These are phyloP conservation scores for Clistopyga incitator DNA, from an alignment of 2,888 invertebrate species.

Conservation along the genomic window DNA sequence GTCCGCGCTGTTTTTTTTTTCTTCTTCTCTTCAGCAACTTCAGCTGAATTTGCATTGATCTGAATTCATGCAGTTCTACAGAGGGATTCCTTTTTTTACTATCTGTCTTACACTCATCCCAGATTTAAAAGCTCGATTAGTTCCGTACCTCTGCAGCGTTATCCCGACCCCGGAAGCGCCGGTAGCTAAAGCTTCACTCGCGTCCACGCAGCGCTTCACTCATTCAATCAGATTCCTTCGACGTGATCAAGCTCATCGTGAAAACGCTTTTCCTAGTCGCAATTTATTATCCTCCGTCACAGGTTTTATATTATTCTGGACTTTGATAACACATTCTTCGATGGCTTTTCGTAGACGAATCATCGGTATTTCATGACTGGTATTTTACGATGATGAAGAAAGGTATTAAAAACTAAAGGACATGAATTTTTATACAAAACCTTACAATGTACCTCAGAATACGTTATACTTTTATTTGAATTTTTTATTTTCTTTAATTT, in stretches of 20 bases:
- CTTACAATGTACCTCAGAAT: too few relatives aligned
- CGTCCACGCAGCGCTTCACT: not conserved
- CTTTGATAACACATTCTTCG: not conserved
- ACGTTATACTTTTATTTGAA: not conserved
- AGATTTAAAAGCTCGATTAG: constrained; percentile 23
- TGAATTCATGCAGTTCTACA: not conserved
- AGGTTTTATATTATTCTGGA: not conserved
- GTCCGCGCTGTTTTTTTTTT: constrained; percentile 1
- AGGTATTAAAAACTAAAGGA: too few relatives aligned
- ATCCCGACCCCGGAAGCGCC: not conserved
- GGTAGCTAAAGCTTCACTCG: not conserved
- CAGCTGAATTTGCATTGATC: constrained; percentile 51
- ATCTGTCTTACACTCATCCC: not conserved
- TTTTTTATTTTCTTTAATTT: too few relatives aligned
- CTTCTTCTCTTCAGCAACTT: constrained; percentile 6
- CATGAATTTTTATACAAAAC: too few relatives aligned
- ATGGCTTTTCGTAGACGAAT: not conserved
- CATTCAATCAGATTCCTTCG: not conserved
- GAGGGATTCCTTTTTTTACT: constrained; percentile 5
- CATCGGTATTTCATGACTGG: not conserved
- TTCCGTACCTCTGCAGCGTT: not conserved
- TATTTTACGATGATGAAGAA: not conserved
- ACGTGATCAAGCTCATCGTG: not conserved
- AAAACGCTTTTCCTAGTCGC: not conserved
- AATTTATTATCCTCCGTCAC: not conserved